These are phyloP conservation scores for Drosophila subquinaria DNA, from an alignment of 2,888 invertebrate genomes.

Conservation along the genomic window DNA sequence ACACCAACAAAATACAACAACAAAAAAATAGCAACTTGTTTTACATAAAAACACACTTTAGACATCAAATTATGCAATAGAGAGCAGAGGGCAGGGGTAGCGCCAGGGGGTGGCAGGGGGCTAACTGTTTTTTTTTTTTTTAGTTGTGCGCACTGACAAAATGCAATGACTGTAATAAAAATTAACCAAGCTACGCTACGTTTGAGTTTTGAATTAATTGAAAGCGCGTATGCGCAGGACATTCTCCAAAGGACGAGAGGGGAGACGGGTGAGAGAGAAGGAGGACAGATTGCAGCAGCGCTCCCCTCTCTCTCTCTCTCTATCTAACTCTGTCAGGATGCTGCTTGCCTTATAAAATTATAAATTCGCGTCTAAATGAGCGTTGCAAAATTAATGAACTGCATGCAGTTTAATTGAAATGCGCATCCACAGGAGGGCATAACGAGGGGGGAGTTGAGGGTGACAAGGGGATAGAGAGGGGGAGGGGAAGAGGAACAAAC, in stretches of 20 bases:
- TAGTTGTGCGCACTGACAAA: constrained; percentile 63
- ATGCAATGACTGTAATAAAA: constrained; percentile 80
- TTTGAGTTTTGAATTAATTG: constrained; percentile 82
- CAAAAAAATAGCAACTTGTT: constrained; percentile 64
- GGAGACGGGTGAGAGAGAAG: not conserved
- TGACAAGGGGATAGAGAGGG: too few species aligned
- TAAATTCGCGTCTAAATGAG: constrained; percentile 80
- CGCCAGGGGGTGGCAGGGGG: not conserved
- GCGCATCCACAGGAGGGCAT: constrained; percentile 52
- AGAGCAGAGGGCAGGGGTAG: constrained; percentile 39
- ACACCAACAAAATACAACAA: constrained; percentile 22
- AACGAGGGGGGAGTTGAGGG: not conserved
- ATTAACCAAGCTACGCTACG: constrained; percentile 82
- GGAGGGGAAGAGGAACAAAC: not conserved
- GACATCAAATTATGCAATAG: constrained; percentile 77
- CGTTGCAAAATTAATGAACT: constrained; percentile 80
- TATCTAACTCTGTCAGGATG: constrained; percentile 14
- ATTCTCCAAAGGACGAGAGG: constrained; percentile 25
- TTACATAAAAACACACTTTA: constrained; percentile 78
- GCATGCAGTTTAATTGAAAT: constrained; percentile 81
- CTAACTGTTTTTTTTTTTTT: constrained; percentile 25
- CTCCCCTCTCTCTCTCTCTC: too few species aligned
- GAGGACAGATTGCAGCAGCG: constrained; percentile 11
- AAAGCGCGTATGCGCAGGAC: constrained; percentile 81
- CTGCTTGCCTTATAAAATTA: constrained; percentile 65